These are phyloP conservation scores for Hypsibius dujardini DNA, from an alignment of 1,140 invertebrate genomes.

Conservation along the genomic window DNA sequence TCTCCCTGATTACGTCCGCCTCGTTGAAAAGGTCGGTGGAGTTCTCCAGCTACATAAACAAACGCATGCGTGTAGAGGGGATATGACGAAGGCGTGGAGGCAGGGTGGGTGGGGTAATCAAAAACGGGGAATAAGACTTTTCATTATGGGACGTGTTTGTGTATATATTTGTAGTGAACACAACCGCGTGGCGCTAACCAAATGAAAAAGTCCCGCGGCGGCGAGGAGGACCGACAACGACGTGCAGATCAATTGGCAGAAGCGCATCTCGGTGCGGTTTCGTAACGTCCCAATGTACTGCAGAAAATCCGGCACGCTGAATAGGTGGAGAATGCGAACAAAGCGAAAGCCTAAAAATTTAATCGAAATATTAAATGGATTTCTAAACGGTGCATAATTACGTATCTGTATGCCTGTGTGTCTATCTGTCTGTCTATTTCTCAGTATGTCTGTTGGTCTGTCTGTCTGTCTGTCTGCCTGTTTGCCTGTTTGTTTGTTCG, in stretches of 20 bases:
- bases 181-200: not conserved
- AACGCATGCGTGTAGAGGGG: not conserved
- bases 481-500: not conserved
- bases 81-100: too few relatives aligned
- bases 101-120: not conserved
- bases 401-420: not conserved
- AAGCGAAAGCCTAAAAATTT: not conserved
- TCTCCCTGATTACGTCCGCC: not conserved
- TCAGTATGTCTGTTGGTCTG: too few relatives aligned
- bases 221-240: not conserved
- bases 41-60: not conserved
- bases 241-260: not conserved
- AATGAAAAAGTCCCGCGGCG: not conserved
- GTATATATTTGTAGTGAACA: not conserved
- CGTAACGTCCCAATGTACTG: not conserved
- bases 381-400: too few relatives aligned
- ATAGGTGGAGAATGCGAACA: not conserved
- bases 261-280: not conserved
- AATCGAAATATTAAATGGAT: too few relatives aligned
- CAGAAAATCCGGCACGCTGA: not conserved
- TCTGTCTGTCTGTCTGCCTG: not conserved
- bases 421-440: slow-evolving; percentile 1
- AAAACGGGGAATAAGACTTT: too few relatives aligned
- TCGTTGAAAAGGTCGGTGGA: not conserved
- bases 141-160: not conserved